A percentile compares a stretch with the other conserved stretches of the same genome.
Conservation (phyloP, 1,140 invertebrate genomes). For the Drosophila nasuta region DNA sequence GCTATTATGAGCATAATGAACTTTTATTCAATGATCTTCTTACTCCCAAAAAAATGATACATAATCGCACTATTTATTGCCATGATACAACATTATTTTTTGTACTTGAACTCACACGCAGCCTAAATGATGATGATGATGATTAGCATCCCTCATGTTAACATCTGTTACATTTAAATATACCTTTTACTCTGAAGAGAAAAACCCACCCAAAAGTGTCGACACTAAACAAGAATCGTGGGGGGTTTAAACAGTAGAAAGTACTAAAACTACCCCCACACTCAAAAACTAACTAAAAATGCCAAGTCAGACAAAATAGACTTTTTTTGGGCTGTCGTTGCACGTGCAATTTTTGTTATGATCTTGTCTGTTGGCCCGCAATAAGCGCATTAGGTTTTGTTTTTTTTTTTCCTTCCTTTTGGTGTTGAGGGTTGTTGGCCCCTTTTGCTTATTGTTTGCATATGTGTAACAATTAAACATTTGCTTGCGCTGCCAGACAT, state of each 20-base stretch:
- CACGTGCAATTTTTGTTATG: conserved; percentile 75
- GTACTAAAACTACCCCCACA: conserved; percentile 62
- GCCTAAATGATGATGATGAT: conserved; percentile 50
- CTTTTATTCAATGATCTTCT: conserved; percentile 16
- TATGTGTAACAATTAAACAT: conserved; percentile 83
- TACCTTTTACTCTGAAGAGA: conserved; percentile 31
- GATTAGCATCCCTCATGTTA: conserved; percentile 82
- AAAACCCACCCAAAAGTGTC: conserved; percentile 52
- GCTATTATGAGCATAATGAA: conserved; percentile 19
- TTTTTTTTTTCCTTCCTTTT: conserved; percentile 6
- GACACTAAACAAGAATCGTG: conserved; percentile 42
- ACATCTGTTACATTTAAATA: conserved; percentile 84
- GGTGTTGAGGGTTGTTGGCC: conserved; percentile 51
- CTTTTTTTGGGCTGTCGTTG: conserved; percentile 43
- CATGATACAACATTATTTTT: conserved; percentile 83
- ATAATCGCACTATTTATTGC: conserved; percentile 84
- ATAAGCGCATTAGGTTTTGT: conserved; percentile 77
- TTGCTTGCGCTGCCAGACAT: conserved; percentile 63
- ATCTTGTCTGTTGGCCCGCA: conserved; percentile 53
- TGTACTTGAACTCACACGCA: conserved; percentile 40
- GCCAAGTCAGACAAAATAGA: conserved; percentile 53
- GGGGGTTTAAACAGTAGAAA: neutral
- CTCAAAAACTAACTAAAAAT: conserved; percentile 65
- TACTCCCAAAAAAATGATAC: conserved; percentile 28
- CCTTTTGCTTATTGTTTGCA: conserved; percentile 73